Base-by-base conservation (phyloP, 2,113 vertebrate genomes). In the Balaeniceps rex region DNA sequence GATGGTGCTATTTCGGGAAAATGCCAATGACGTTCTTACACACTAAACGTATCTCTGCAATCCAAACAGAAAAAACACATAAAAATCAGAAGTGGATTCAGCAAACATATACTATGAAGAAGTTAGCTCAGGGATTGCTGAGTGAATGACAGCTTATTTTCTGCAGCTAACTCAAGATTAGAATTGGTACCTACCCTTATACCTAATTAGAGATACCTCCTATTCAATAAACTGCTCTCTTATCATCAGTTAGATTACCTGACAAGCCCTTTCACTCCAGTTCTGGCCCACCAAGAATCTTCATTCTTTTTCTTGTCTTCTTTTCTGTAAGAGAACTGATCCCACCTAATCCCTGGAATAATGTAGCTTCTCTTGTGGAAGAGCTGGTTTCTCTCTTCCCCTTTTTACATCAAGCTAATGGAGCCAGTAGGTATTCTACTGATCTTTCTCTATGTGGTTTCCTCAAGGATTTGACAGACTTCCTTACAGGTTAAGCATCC, bases 321-420 rank as follows among this genome's bases (percentile, higher is more conserved):
- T 97, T 97, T 97, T 98, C 98, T 98, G 97, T 93, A 98, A 97
- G 95, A 97, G 97, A 98, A 97, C 97, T 98, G 98, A 98, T 98
- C 98, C 98, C 47, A 94, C 97, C 97, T 98, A 99, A 99, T 99
- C 98, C 98, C 98, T 95, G 97, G 98, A 99, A 99, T 98, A 98
- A 99, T 98, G 98, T 98, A 98, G 97, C 91, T 98, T 98, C 98
- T 98, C 98, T 97, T 98, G 98, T 96, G 87, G 97, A 98, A 98
- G 97, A 97, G 97, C 96, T 96, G 93, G 91, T 97, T 97, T 97
- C 90, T 96, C 98, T 97, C 95, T 97, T 97, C 93, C 97, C 97
- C 97, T 97, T 98, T 98, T 99, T 98, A 98, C 98, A 99, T 99
- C 99, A 99, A 98, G 98, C 98, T 99, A 99, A 99, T 99, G 99